A percentile compares a stretch with the other conserved stretches of the same genome.
These are phyloP conservation scores for Riparia riparia DNA, from an alignment of 2,113 vertebrate genomes.

Conservation along the genomic window DNA sequence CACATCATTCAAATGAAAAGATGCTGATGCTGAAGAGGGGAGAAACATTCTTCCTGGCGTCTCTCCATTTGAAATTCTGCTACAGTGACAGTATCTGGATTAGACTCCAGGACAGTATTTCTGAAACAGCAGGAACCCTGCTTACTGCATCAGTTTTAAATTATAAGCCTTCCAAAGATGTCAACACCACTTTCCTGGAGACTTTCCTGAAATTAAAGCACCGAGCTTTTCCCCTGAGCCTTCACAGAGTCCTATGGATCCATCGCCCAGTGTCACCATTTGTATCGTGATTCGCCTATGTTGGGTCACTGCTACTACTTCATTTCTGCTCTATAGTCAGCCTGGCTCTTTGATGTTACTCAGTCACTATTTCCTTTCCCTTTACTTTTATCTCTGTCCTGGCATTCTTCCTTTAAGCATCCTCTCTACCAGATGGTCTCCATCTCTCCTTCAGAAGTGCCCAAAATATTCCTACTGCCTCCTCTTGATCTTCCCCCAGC, in stretches of 20 bases:
- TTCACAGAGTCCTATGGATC: conserved; percentile 29
- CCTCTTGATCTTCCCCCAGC: conserved; percentile 80
- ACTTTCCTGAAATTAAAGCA: conserved; percentile 35
- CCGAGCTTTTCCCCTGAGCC: not conserved
- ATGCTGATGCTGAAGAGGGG: conserved; percentile 62
- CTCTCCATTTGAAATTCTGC: conserved; percentile 57
- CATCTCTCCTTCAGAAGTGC: conserved; percentile 81
- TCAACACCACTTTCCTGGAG: conserved; percentile 44
- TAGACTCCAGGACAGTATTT: conserved; percentile 68
- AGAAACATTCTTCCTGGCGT: conserved; percentile 46
- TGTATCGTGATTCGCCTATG: conserved; percentile 49
- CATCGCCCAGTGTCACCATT: conserved; percentile 47
- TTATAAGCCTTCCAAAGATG: conserved; percentile 55
- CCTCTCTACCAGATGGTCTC: conserved; percentile 83
- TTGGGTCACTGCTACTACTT: conserved; percentile 68
- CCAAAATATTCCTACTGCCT: conserved; percentile 80
- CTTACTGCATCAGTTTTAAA: conserved; percentile 59
- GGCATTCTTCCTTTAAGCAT: conserved; percentile 79
- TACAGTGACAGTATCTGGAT: conserved; percentile 68
- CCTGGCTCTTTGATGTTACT: conserved; percentile 78
- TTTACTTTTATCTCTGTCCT: conserved; percentile 84
- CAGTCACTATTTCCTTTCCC: conserved; percentile 81
- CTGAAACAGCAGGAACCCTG: conserved; percentile 55
- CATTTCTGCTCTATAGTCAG: conserved; percentile 59
- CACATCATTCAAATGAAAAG: conserved; percentile 58